These are phyloP conservation scores for Onychomys torridus DNA, from an alignment of 2,797 vertebrate species.

Conservation along the genomic window DNA sequence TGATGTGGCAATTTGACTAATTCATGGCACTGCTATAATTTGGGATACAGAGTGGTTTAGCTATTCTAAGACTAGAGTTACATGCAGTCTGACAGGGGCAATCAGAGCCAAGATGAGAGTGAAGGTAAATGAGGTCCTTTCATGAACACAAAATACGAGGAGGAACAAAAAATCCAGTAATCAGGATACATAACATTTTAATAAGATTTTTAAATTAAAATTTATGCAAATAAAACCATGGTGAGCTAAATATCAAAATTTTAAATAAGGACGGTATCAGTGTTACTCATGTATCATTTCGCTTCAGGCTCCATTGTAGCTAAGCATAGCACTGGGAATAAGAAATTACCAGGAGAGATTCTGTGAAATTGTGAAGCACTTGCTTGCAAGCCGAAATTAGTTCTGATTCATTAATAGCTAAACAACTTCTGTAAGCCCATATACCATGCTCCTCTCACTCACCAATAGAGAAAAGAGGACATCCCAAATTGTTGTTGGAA, in stretches of 20 bases:
- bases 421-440: neutral
- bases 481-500: slow-evolving; percentile 14
- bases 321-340: neutral
- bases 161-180: slow-evolving; percentile 26
- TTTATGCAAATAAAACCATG: slow-evolving; percentile 27
- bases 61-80: neutral
- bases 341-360: slow-evolving; percentile 25
- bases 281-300: slow-evolving; percentile 38
- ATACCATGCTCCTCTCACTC: neutral
- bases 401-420: slow-evolving; percentile 7
- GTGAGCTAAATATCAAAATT: slow-evolving; percentile 57
- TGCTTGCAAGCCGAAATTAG: slow-evolving; percentile 32
- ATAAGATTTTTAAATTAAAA: slow-evolving; percentile 52
- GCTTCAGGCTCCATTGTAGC: neutral
- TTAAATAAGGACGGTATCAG: slow-evolving; percentile 56
- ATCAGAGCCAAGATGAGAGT: neutral
- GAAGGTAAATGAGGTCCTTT: neutral
- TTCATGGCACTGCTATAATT: slow-evolving; percentile 16
- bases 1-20: neutral
- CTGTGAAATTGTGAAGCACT: neutral
- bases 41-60: neutral
- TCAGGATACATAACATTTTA: slow-evolving; percentile 46
- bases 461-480: neutral
- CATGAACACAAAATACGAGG: slow-evolving; percentile 30
- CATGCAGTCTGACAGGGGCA: neutral